Evolutionary conservation across 2,888 invertebrate genomes (phyloP), one percentile per base, ranked within the genome.

Genomic region (Digitonthophagus gazella): DNA sequence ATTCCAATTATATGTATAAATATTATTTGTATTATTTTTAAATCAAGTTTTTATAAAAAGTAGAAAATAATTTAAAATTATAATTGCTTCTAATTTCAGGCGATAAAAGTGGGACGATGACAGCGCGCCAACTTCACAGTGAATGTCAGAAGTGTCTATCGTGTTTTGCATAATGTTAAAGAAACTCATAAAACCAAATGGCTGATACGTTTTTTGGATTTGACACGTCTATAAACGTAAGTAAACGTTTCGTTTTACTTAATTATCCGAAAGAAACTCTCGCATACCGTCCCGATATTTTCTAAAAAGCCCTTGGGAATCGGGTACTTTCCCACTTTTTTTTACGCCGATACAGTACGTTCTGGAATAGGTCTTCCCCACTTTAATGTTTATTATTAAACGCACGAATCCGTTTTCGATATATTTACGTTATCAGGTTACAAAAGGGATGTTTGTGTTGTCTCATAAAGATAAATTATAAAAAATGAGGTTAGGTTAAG

Each of bases 131-230:
- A 22, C 22, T 22, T 22, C 22, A 22, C 22, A 22, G 22, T 22
- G 22, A 22, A 22, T 22, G 22, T 22, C 22, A 22, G 22, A 4
- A 22, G 4, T 22, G 22, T 22, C 22, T 22, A 22, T 6, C 6
- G 22, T 22, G 22, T 22, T 22, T 22, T 22, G 22, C 22, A 22
- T 22, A 77, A 78, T 78, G 77, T 75, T 78, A 74, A 74, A 75
- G 75, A 77, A 74, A 75, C 73, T 75, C 66, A 65, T 72, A 74
- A 79, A 78, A 77, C 79, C 81, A 78, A 90, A 93, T 93, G 93
- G 93, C 92, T 89, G 90, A 93, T 89, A 90, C 91, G 85, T 93
- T 93, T 89, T 93, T 93, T 88, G 92, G 90, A 86, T 91, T 93
- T 86, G 90, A 92, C 87, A 88, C 91, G 83, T 86, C 90, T 84